Conservation (phyloP, 2,113 vertebrate genomes). For the Laticauda laticaudata region DNA sequence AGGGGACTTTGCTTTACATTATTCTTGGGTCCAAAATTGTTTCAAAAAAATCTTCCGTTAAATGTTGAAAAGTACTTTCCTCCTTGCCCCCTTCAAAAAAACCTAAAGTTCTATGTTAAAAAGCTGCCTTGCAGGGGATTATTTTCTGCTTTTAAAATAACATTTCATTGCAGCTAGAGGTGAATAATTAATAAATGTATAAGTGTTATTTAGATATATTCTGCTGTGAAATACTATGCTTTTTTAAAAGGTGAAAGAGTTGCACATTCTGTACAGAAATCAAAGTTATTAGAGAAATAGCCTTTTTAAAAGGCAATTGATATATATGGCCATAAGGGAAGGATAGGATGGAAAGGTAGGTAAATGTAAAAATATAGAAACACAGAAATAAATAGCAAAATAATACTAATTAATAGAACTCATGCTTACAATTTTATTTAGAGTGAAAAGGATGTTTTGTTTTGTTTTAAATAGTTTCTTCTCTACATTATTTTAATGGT, state of each 20-base stretch:
- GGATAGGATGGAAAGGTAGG: not conserved
- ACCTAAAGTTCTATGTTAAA: conserved; percentile 49
- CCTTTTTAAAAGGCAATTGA: not conserved
- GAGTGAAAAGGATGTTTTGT: not conserved
- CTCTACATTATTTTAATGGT: not conserved
- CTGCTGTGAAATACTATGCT: not conserved
- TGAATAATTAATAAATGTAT: conserved; percentile 20
- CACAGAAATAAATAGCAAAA: not conserved
- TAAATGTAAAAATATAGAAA: not conserved
- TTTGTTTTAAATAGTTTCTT: not conserved
- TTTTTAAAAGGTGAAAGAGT: not conserved
- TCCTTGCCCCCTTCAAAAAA: not conserved
- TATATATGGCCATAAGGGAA: not conserved
- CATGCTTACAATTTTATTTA: conserved; percentile 1
- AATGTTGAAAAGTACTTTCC: conserved; percentile 50
- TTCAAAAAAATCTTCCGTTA: conserved; percentile 53
- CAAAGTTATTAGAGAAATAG: not conserved
- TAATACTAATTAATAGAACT: not conserved
- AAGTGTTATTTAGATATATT: conserved; percentile 20
- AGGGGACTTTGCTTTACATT: conserved; percentile 47
- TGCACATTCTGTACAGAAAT: not conserved
- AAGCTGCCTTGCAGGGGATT: conserved; percentile 33
- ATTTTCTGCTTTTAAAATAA: conserved; percentile 19
- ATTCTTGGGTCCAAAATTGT: conserved; percentile 58
- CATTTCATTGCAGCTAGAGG: not conserved